Base-by-base conservation (phyloP, 2,888 invertebrate genomes). In the Caenorhabditis panamensis region DNA sequence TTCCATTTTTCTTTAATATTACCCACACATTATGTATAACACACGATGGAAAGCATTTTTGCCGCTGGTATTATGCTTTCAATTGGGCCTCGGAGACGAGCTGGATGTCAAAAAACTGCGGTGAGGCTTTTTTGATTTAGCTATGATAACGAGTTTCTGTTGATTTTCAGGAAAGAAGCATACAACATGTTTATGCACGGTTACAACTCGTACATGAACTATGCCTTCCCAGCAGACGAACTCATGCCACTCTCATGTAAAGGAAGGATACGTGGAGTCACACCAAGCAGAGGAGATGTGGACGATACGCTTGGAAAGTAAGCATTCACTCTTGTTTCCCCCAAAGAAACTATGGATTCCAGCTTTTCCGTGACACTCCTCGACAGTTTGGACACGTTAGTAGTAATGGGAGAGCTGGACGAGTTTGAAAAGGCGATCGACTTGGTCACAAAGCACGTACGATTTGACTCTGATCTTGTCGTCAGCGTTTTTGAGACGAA, bases 401-500 rank as follows among this genome's bases (percentile, higher is more conserved):
- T 95, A 69, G 94, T 94, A 59, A 92, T 99, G 86, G 96, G 96
- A 4, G 96, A 97, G 92, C 94, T 96, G 90, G 94, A 95, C 62
- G 96, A 97, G 92, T 99, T 99, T 92, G 97, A 96, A 91, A 94
- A 94, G 87, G 96, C 96, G 26, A 95, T 96, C 4, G 94, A 94
- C 91, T 93, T 95, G 81, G 94, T 98, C 51, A 94, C 96, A 82
- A 93, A 93, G 76, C 95, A 96, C 91, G 96, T 97, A 9, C 94
- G 94, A 68, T 98, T 99, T 92, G 96, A 99, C 91, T 95, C 94
- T 85, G 96, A 99, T 92, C 94, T 97, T 79, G 94, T 96, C 67
- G 97, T 99, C 9, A 97, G 97, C 0, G 96, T 99, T 4, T 99
- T 99, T 92, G 98, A 99, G 92, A 97, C 97, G 9, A 99, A 98